phyloP scores from a whole-genome alignment of 2,888 invertebrate genomes.

The Gryllus longicercus region DNA sequence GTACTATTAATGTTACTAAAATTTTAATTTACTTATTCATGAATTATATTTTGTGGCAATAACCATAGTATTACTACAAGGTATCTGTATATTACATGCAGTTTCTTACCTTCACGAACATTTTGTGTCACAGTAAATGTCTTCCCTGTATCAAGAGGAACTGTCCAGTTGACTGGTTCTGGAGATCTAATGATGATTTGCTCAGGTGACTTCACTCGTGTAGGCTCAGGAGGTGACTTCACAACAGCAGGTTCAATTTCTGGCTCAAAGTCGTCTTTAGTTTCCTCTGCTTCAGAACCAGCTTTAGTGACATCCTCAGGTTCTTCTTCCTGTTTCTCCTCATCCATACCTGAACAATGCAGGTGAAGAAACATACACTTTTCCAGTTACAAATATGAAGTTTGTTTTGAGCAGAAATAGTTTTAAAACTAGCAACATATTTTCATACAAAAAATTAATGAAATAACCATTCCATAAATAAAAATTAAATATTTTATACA shows the following conservation, averaged over 20 bases:
- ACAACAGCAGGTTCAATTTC: slow-evolving; percentile 54
- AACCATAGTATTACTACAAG: no score
- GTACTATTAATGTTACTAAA: no score
- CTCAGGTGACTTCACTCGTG: slow-evolving; percentile 88
- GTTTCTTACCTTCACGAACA: slow-evolving; percentile 68
- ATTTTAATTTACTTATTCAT: no score
- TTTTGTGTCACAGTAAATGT: slow-evolving; percentile 91
- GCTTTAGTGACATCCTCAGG: slow-evolving; percentile 5
- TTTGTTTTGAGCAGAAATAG: neutral
- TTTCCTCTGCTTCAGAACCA: neutral
- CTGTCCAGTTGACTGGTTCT: slow-evolving; percentile 93
- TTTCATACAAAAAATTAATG: no score
- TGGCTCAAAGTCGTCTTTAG: neutral
- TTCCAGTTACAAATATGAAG: no score
- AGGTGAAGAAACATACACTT: neutral
- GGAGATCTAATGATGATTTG: slow-evolving; percentile 89
- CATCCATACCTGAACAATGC: neutral
- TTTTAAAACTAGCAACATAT: no score
- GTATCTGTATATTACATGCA: neutral
- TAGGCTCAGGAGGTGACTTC: slow-evolving; percentile 90
- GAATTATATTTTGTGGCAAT: no score
- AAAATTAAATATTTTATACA: no score
- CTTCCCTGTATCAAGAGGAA: slow-evolving; percentile 88
- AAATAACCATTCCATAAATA: no score
- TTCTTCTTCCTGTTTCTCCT: slow-evolving; percentile 24